These are phyloP conservation scores for Coelogynopora nodosa DNA, from an alignment of 2,888 invertebrate species.

Conservation along the genomic window DNA sequence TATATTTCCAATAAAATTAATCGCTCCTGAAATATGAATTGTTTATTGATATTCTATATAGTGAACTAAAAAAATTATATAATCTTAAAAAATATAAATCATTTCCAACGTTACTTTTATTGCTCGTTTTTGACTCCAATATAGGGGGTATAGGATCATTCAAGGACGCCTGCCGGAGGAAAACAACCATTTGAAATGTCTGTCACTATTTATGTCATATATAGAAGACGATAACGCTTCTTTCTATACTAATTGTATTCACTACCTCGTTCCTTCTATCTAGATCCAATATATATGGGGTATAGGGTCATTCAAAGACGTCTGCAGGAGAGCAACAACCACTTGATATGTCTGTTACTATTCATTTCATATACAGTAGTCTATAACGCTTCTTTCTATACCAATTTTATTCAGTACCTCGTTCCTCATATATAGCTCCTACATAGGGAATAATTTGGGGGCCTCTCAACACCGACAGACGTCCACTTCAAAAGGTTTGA, in stretches of 20 bases:
- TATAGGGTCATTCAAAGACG: background rate
- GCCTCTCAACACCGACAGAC: background rate
- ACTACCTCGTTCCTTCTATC: background rate
- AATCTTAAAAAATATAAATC: too few species aligned
- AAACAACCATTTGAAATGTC: background rate
- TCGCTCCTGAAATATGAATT: too few species aligned
- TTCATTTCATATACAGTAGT: background rate
- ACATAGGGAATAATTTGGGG: background rate
- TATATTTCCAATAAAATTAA: too few species aligned
- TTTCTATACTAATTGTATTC: background rate
- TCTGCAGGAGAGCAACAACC: background rate
- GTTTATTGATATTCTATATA: too few species aligned
- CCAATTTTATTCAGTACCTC: background rate
- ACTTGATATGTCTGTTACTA: background rate
- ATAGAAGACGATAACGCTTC: background rate
- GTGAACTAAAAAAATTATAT: too few species aligned
- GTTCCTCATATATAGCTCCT: background rate
- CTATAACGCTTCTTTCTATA: slow-evolving; percentile 2
- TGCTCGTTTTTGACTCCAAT: background rate
- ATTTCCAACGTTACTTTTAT: background rate
- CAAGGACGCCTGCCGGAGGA: background rate
- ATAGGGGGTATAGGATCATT: background rate
- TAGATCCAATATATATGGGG: background rate
- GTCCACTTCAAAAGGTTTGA: slow-evolving; percentile 1
- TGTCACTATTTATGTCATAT: background rate